These are phyloP conservation scores for Caracal caracal DNA, from an alignment of 2,113 vertebrate genomes.

Conservation along the genomic window DNA sequence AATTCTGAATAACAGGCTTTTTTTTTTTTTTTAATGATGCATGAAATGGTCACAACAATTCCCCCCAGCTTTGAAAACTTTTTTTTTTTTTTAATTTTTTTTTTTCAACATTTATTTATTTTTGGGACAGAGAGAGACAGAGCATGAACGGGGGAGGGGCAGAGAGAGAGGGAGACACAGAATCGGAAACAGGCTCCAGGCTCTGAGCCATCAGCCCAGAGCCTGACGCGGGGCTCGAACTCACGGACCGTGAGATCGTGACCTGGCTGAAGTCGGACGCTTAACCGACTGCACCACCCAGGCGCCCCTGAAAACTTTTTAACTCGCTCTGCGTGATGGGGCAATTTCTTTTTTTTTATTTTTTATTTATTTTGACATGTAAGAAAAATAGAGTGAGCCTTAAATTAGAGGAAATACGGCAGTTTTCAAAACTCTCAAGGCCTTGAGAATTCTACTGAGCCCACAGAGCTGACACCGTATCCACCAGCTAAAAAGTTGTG, in stretches of 20 bases:
- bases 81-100: neutral
- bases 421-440: neutral
- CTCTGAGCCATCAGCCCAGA: too few species aligned
- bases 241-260: too few species aligned
- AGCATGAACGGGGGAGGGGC: too few species aligned
- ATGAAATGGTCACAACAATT: neutral
- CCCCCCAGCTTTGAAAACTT: neutral
- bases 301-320: neutral
- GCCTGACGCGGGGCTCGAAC: too few species aligned
- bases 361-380: neutral
- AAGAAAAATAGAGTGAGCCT: constrained; percentile 12
- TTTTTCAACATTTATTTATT: too few species aligned
- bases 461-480: fast-evolving
- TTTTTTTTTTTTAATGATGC: neutral
- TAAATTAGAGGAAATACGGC: neutral
- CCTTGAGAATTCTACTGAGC: neutral
- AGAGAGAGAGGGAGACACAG: too few species aligned
- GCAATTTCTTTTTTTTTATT: neutral
- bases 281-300: too few species aligned
- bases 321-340: neutral
- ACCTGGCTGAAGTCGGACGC: too few species aligned
- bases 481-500: neutral
- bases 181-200: too few species aligned
- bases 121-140: too few species aligned
- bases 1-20: neutral